Percentiles rank a stretch among this genome's conserved stretches.
These are phyloP conservation scores for Pyrocoelia pectoralis DNA, from an alignment of 2,888 invertebrate genomes.

Conservation along the genomic window DNA sequence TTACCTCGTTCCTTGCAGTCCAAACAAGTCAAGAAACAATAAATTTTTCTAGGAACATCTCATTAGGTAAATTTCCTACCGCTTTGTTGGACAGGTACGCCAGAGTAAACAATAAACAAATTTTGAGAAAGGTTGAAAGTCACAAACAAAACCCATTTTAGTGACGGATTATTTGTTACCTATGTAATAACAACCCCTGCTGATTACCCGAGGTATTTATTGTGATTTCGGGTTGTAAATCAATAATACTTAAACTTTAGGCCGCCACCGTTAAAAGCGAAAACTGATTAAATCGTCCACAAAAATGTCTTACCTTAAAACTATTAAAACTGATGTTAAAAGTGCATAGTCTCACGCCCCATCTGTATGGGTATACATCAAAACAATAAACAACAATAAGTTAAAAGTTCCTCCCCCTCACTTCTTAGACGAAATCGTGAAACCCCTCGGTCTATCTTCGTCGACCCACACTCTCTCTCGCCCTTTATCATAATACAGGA, in stretches of 20 bases:
- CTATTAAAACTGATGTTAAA: too few relatives aligned
- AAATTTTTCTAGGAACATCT: not conserved
- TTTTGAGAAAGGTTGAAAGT: not conserved
- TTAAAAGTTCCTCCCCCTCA: constrained; percentile 25
- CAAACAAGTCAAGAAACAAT: too few relatives aligned
- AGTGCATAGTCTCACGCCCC: constrained; percentile 54
- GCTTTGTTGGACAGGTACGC: not conserved
- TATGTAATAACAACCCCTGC: constrained; percentile 12
- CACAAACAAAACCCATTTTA: not conserved
- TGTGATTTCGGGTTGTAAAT: not conserved
- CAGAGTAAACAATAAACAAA: not conserved
- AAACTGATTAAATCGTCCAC: constrained; percentile 28
- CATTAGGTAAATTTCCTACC: not conserved
- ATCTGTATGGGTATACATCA: constrained; percentile 4
- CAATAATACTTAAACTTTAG: too few relatives aligned
- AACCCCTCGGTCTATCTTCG: constrained; percentile 26
- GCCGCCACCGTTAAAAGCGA: not conserved
- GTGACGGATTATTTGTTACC: not conserved
- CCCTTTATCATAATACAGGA: constrained; percentile 21
- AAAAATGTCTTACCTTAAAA: constrained; percentile 5
- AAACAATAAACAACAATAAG: constrained; percentile 43
- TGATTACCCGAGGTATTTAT: constrained; percentile 2
- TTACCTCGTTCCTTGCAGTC: too few relatives aligned
- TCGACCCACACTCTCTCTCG: constrained; percentile 17
- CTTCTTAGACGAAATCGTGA: constrained; percentile 1